Conservation (phyloP, 30 jellyfish, hydroid and myxozoan genomes). For the Chrysaora quinquecirrha region DNA sequence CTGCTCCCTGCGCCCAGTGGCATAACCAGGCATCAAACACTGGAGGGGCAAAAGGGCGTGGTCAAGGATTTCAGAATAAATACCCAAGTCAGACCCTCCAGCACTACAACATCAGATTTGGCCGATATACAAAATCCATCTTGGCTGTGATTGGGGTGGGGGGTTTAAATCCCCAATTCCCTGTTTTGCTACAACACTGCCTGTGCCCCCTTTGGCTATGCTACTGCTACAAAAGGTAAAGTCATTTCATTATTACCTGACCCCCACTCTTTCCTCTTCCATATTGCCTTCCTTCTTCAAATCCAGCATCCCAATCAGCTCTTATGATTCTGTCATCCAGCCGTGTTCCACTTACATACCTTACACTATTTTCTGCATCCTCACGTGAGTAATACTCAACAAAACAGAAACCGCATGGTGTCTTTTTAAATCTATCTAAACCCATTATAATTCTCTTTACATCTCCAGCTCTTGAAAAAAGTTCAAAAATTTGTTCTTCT, state of each 20-base stretch:
- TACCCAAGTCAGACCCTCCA: too few relatives aligned
- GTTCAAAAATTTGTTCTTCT: constrained; percentile 93
- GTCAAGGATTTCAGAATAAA: too few relatives aligned
- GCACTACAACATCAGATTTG: too few relatives aligned
- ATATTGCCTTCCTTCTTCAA: constrained; percentile 96
- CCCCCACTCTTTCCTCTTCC: constrained; percentile 99
- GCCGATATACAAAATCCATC: too few relatives aligned
- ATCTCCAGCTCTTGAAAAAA: constrained; percentile 90
- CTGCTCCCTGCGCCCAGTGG: too few relatives aligned
- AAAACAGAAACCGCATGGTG: constrained; percentile 99
- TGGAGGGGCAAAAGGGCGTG: too few relatives aligned
- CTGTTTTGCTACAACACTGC: background rate
- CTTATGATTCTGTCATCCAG: constrained; percentile 93
- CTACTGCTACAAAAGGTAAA: background rate
- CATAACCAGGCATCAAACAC: too few relatives aligned
- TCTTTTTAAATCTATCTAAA: constrained; percentile 83
- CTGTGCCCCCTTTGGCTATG: background rate
- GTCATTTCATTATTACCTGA: too few relatives aligned
- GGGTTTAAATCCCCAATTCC: background rate
- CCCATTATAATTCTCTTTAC: constrained; percentile 92
- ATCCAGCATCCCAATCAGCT: constrained; percentile 99
- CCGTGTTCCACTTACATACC: constrained; percentile 92
- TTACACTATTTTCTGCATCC: constrained; percentile 91
- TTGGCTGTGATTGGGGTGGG: background rate
- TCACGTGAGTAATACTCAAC: constrained; percentile 88